phyloP scores from a whole-genome alignment of 2,888 invertebrate genomes.

The Deroplatys truncata region DNA sequence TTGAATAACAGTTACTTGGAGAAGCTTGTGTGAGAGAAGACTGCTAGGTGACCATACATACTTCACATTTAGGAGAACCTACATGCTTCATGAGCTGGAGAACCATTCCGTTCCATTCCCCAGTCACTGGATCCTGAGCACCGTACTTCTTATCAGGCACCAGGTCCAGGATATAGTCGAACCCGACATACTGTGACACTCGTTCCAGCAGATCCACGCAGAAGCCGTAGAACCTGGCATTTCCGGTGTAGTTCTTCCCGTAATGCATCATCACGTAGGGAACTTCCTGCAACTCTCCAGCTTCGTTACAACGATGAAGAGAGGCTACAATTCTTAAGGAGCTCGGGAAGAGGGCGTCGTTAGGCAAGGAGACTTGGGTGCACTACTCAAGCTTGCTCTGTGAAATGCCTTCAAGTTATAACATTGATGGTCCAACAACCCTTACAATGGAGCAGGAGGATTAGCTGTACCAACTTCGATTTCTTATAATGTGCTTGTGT shows the following conservation, averaged over 20 bases:
- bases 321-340: conserved; percentile 24
- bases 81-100: conserved; percentile 68
- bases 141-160: conserved; percentile 68
- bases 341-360: background rate
- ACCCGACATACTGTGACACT: conserved; percentile 63
- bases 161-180: conserved; percentile 65
- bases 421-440: too few relatives aligned
- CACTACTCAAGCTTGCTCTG: background rate
- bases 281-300: conserved; percentile 51
- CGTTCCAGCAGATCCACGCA: conserved; percentile 70
- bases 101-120: conserved; percentile 67
- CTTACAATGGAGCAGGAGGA: too few relatives aligned
- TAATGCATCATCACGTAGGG: conserved; percentile 72
- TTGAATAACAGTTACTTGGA: background rate
- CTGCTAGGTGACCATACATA: too few relatives aligned
- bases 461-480: too few relatives aligned
- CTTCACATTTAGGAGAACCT: conserved; percentile 36
- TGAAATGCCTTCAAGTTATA: too few relatives aligned
- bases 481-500: too few relatives aligned
- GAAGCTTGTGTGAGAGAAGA: background rate
- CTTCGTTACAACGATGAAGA: background rate
- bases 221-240: conserved; percentile 72
- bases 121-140: conserved; percentile 56
- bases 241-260: conserved; percentile 66
- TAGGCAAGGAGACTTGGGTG: background rate